Evolutionary conservation across 2,797 vertebrate genomes (phyloP).

Genomic region (Gallinago solitaria): DNA sequence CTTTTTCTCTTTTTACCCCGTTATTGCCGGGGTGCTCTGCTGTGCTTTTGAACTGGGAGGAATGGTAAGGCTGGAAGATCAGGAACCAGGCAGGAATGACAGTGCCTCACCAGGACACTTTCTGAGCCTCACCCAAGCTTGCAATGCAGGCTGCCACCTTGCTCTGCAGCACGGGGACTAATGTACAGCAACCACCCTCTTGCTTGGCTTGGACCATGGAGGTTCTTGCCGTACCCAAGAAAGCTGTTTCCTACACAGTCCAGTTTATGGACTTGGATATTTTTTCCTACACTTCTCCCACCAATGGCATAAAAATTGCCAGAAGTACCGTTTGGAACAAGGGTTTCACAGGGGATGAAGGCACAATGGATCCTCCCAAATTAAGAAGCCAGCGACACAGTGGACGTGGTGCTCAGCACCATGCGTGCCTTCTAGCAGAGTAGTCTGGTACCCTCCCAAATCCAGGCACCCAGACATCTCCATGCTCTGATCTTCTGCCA

Average conservation of each 20-base stretch:
- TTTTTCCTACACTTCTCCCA: background rate
- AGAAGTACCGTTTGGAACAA: background rate
- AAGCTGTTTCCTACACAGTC: background rate
- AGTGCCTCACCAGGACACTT: background rate
- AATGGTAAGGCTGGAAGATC: background rate
- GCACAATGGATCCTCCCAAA: background rate
- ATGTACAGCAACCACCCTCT: background rate
- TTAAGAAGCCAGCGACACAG: background rate
- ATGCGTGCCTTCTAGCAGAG: background rate
- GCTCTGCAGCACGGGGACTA: background rate
- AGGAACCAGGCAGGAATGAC: background rate
- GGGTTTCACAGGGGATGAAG: background rate
- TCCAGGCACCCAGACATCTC: background rate
- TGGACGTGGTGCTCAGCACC: background rate
- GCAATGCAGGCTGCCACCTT: background rate
- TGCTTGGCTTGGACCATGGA: background rate
- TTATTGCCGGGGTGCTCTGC: background rate
- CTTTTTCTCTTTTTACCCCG: background rate
- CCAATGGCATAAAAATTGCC: background rate
- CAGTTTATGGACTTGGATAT: background rate
- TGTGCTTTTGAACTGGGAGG: background rate
- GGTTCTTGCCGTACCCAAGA: background rate
- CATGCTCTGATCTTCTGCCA: background rate
- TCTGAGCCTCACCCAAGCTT: background rate
- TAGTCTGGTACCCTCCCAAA: background rate